These are phyloP conservation scores for Caretta caretta DNA, from an alignment of 2,113 vertebrate species.

Conservation along the genomic window DNA sequence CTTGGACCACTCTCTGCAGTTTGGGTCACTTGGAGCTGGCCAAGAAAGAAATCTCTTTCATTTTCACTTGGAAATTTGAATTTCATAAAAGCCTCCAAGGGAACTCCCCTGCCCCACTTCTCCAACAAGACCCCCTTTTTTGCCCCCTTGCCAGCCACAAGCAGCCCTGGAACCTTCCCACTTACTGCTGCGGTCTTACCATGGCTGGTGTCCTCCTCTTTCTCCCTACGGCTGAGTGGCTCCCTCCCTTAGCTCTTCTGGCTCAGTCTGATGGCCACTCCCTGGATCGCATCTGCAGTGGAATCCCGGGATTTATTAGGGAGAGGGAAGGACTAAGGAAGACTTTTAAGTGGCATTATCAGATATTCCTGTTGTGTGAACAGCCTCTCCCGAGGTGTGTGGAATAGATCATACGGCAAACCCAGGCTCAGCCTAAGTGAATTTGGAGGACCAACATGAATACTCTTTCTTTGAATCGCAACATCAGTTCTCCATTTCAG, in stretches of 20 bases:
- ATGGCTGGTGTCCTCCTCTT: neutral
- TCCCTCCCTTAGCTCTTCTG: neutral
- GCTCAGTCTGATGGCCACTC: neutral
- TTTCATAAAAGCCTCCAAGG: neutral
- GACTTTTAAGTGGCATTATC: neutral
- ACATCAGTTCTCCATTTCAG: neutral
- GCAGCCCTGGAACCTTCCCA: neutral
- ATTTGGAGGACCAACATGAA: neutral
- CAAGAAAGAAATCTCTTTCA: neutral
- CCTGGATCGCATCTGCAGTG: neutral
- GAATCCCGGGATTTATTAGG: neutral
- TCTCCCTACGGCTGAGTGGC: neutral
- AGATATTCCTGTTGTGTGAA: neutral
- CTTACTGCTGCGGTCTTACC: neutral
- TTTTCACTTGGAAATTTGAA: neutral
- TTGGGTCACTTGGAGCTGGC: fast-evolving
- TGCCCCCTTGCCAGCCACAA: neutral
- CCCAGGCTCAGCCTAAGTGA: neutral
- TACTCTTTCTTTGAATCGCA: neutral
- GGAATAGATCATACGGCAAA: neutral
- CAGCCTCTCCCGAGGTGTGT: neutral
- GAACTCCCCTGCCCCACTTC: neutral
- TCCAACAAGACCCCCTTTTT: neutral
- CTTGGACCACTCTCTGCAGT: fast-evolving
- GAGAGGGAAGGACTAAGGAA: neutral